A percentile compares a stretch with the other conserved stretches of the same genome.
Evolutionary conservation across 1,140 invertebrate species (phyloP).

Genomic region (Plectus sambesii): DNA sequence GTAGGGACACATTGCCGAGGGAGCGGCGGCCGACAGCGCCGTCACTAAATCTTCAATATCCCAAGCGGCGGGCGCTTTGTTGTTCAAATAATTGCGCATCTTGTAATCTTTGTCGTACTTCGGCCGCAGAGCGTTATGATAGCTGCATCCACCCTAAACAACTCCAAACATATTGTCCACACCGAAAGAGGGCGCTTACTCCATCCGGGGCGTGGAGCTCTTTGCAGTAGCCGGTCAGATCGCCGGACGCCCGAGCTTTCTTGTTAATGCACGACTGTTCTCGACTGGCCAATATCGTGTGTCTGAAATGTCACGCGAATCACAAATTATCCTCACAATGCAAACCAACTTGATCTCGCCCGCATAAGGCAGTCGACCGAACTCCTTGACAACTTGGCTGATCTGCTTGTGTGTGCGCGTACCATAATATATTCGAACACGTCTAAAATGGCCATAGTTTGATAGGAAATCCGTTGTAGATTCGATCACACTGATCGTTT

Average conservation of each 20-base stretch:
- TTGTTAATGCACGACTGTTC: conserved; percentile 65
- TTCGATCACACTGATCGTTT: conserved; percentile 7
- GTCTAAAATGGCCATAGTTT: conserved; percentile 45
- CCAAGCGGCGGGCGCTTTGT: conserved; percentile 47
- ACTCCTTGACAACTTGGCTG: conserved; percentile 62
- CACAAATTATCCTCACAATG: conserved; percentile 9
- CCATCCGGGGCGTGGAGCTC: conserved; percentile 52
- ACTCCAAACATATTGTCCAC: conserved; percentile 4
- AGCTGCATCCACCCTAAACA: conserved; percentile 22
- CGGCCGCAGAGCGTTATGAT: conserved; percentile 20
- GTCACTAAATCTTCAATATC: conserved; percentile 60
- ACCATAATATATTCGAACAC: conserved; percentile 65
- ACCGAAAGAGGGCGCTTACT: conserved; percentile 13
- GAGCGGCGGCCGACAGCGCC: conserved; percentile 7
- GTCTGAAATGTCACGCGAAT: conserved; percentile 49
- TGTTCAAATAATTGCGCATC: conserved; percentile 21
- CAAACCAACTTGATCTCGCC: conserved; percentile 24
- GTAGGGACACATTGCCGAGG: conserved; percentile 59
- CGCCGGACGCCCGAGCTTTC: conserved; percentile 47
- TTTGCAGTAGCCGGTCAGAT: conserved; percentile 62
- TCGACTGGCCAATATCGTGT: conserved; percentile 63
- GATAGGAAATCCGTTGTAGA: neutral
- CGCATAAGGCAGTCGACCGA: conserved; percentile 45
- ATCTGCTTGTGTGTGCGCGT: conserved; percentile 72
- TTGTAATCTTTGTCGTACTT: conserved; percentile 16